Base-by-base conservation (phyloP, 2,797 vertebrate species). In the Staurois parvus region DNA sequence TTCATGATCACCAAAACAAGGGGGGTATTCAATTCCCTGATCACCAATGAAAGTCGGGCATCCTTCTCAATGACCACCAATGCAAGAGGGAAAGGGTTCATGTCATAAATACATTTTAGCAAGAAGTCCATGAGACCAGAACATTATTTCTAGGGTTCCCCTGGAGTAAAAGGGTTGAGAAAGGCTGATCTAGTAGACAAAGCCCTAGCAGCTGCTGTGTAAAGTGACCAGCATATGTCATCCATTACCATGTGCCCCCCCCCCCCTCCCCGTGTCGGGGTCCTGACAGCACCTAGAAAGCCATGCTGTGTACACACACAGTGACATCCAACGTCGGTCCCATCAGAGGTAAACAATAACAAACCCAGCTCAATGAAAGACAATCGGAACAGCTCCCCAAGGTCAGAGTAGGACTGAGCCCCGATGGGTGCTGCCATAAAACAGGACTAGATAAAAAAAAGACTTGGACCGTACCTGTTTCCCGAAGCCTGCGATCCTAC, bases 311-410 rank as follows among this genome's bases (percentile, higher is more conserved):
- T 37, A 37, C 37, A 34, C 40, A 42, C 37, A 40, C 10, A 45
- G 13, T 75, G 59, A 64, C 64, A 73, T 68, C 79, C 72, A 45
- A 21, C 11, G 15, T 21, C 34, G 15, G 40, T 56, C 40, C 42
- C 32, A 72, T n/a, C 62, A 72, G 19, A 73, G 64, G 66, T 78
- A 73, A 85, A 73, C 83, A 84, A 72, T 66, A 78, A 72, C 83
- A 77, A 64, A 64, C 52, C 66, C 28, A 37, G 8, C 8, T 37
- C 37, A 37, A 37, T 37, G 37, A 37, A 40, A 37, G 34, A 40
- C 17, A 21, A 72, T 34, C 21, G 34, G 30, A n/a, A 72, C 11
- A 40, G 56, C 56, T 40, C 34, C 34, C n/a, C 72, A 73, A 48
- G 79, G 64, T 42, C 34, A 72, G 68, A 30, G 79, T 21, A 59